These are phyloP conservation scores for Ptychoptera contaminata DNA, from an alignment of 2,888 invertebrate species.

Conservation along the genomic window DNA sequence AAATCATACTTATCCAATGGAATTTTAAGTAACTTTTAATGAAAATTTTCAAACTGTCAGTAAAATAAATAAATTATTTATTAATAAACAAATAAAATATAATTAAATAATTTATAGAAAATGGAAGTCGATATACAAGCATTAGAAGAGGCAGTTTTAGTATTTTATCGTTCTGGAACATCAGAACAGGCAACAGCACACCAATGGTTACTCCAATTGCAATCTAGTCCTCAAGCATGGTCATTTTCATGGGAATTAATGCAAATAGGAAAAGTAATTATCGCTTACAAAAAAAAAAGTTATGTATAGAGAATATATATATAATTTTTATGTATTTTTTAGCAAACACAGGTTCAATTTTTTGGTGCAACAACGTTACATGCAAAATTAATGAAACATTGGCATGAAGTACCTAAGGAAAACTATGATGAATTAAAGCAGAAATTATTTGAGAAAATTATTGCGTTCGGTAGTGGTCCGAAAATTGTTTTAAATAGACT, in stretches of 20 bases:
- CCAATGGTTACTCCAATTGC: conserved; percentile 72
- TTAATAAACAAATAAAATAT: not conserved
- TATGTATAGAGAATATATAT: not conserved
- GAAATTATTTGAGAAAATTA: conserved; percentile 59
- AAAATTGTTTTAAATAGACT: conserved; percentile 74
- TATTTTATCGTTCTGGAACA: conserved; percentile 27
- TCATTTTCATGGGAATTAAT: conserved; percentile 82
- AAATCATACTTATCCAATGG: too few species aligned
- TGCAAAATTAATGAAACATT: conserved; percentile 72
- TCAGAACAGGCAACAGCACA: conserved; percentile 59
- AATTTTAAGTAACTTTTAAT: too few species aligned
- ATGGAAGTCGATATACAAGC: conserved; percentile 27
- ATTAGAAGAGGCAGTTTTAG: conserved; percentile 28
- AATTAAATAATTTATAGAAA: not conserved
- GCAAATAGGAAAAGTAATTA: conserved; percentile 56
- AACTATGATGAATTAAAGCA: conserved; percentile 63
- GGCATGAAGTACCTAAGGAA: conserved; percentile 71
- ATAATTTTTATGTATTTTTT: conserved; percentile 18
- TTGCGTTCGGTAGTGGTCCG: conserved; percentile 63
- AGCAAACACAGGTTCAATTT: conserved; percentile 82
- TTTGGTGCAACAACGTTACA: conserved; percentile 86
- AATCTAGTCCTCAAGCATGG: conserved; percentile 81
- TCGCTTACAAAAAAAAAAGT: conserved; percentile 7
- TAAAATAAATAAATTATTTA: not conserved
- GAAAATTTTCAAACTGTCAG: not conserved